Evolutionary conservation across 35 echinoderm and acorn worm species (phyloP).

Genomic region (Apostichopus parvimensis): DNA sequence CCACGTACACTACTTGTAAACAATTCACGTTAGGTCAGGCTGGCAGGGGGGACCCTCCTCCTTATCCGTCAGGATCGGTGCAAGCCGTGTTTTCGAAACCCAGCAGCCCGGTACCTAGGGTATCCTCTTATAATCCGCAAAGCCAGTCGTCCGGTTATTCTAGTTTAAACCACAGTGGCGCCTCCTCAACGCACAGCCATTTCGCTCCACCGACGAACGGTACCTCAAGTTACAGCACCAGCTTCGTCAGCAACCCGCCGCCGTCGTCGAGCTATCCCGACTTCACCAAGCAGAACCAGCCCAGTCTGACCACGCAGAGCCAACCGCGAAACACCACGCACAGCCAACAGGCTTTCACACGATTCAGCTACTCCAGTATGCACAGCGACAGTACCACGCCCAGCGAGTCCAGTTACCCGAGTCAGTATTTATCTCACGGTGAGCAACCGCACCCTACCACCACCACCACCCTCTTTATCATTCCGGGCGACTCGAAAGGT

Average conservation of each 20-base stretch:
- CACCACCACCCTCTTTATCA: constrained; percentile 46
- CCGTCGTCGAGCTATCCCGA: neutral
- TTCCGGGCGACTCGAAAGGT: constrained; percentile 27
- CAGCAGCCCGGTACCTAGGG: constrained; percentile 50
- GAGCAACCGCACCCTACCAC: constrained; percentile 22
- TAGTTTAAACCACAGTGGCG: constrained; percentile 5
- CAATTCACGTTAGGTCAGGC: constrained; percentile 53
- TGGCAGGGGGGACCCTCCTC: constrained; percentile 5
- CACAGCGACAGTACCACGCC: neutral
- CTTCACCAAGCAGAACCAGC: constrained; percentile 28
- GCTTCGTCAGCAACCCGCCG: neutral
- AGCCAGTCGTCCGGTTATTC: constrained; percentile 1
- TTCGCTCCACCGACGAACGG: neutral
- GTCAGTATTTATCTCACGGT: constrained; percentile 21
- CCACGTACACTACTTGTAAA: constrained; percentile 67
- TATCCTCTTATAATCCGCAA: constrained; percentile 7
- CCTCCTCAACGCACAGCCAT: neutral
- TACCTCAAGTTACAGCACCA: neutral
- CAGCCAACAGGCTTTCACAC: constrained; percentile 26
- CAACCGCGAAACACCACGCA: constrained; percentile 19
- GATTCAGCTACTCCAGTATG: constrained; percentile 12
- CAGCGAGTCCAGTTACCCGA: constrained; percentile 12
- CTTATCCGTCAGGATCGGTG: constrained; percentile 32
- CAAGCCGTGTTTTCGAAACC: neutral
- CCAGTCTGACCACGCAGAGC: constrained; percentile 28